Evolutionary conservation across 2,113 vertebrate species (phyloP), one percentile per base, ranked within the genome.

Genomic region (Sprattus sprattus): DNA sequence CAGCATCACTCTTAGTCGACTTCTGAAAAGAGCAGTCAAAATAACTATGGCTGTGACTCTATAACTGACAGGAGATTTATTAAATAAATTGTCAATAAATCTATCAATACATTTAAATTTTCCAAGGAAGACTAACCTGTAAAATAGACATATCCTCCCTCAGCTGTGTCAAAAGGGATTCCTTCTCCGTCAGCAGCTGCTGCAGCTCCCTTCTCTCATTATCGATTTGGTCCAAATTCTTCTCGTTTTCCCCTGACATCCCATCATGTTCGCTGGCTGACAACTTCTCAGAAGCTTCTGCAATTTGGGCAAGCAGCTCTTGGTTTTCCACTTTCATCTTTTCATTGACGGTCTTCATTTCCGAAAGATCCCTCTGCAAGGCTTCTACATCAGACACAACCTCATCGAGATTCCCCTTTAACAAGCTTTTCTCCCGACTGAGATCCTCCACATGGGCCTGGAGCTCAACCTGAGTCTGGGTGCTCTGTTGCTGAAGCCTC

Each of bases 101-200:
- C 39, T 39, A 39, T 39, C 39, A 39, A 39, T n/a, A n/a, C n/a
- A n/a, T n/a, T n/a, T n/a, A n/a, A n/a, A n/a, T n/a, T n/a, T n/a
- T n/a, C n/a, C n/a, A n/a, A n/a, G n/a, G n/a, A 57, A 78, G 0
- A 91, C 95, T 94, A 88, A 99, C 98, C 98, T 98, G 96, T 87
- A 96, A 88, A 88, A 92, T 88, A 86, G 87, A 89, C 67, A 97
- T 89, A 87, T 99, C 95, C n/a, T 91, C 92, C 93, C 90, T 96
- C 83, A 96, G 60, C 87, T 94, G 94, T 85, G 92, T 93, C 60
- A 97, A 89, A 32, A 97, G 93, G 2, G 90, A 91, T 57, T 98
- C 97, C 91, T 96, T 98, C 88, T 97, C 95, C 45, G 94, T 93
- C 83, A 97, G 91, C 88, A 93, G 89, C 20, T 91, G 90, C 86